Percentiles rank a stretch among this genome's conserved stretches.
phyloP scores from a whole-genome alignment of 2,888 invertebrate genomes.

The Drosophila leonis region DNA sequence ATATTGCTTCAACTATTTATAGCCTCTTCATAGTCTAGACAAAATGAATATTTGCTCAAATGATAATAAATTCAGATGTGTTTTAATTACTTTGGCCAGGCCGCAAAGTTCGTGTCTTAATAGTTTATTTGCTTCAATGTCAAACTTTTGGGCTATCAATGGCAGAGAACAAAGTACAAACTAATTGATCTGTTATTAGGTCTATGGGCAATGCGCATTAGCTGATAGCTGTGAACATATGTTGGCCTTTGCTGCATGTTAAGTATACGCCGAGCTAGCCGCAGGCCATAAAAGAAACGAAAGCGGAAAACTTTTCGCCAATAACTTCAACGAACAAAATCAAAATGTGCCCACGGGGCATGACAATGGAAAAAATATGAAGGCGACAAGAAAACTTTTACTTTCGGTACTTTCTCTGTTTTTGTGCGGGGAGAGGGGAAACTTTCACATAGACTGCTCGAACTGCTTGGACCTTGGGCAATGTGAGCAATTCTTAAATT shows the following conservation, averaged over 20 bases:
- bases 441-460: slow-evolving; percentile 36
- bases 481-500: slow-evolving; percentile 36
- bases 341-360: slow-evolving; percentile 63
- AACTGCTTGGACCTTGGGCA: slow-evolving; percentile 32
- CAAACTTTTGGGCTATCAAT: slow-evolving; percentile 11
- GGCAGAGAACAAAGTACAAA: slow-evolving; percentile 18
- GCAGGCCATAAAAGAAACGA: slow-evolving; percentile 44
- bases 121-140: slow-evolving; percentile 11
- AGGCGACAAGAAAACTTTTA: slow-evolving; percentile 55
- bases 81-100: background rate
- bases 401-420: slow-evolving; percentile 16
- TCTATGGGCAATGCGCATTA: slow-evolving; percentile 40
- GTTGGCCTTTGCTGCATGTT: slow-evolving; percentile 40
- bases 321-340: slow-evolving; percentile 51
- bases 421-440: slow-evolving; percentile 22
- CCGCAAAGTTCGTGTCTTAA: background rate
- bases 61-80: slow-evolving; percentile 7
- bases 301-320: slow-evolving; percentile 58
- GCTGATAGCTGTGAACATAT: slow-evolving; percentile 31
- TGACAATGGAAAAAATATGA: slow-evolving; percentile 24
- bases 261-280: slow-evolving; percentile 51
- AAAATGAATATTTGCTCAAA: background rate
- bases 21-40: background rate
- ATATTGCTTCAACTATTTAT: background rate
- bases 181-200: slow-evolving; percentile 68